Conservation (phyloP, 2,797 vertebrate genomes). For the Taeniopygia guttata region DNA sequence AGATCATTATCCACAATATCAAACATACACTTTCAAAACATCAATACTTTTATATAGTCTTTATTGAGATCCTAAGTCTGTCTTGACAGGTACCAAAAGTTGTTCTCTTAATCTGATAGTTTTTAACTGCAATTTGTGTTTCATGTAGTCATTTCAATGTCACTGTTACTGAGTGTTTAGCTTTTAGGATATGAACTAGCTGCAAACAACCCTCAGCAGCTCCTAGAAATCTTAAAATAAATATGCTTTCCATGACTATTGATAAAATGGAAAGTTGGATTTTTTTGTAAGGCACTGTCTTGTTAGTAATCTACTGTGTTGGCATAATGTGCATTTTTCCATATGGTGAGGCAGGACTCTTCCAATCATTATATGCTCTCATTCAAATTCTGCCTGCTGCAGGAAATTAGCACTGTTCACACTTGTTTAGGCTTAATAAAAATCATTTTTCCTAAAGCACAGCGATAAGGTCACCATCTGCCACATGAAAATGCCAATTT, state of each 20-base stretch:
- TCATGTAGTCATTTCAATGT: background rate
- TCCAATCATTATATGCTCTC: constrained; percentile 76
- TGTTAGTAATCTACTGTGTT: constrained; percentile 70
- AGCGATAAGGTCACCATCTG: constrained; percentile 88
- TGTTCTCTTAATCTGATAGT: background rate
- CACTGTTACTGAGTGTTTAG: background rate
- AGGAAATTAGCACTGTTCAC: constrained; percentile 87
- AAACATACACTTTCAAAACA: background rate
- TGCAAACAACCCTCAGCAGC: background rate
- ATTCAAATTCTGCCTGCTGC: constrained; percentile 83
- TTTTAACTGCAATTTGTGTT: background rate
- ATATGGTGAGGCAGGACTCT: constrained; percentile 81
- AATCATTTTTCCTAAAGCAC: constrained; percentile 82
- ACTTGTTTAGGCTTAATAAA: constrained; percentile 93
- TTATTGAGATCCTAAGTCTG: background rate
- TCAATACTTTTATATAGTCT: background rate
- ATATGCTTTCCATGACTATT: background rate
- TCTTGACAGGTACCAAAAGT: background rate
- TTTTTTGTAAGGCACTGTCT: constrained; percentile 23
- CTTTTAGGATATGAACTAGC: background rate
- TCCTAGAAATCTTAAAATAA: constrained; percentile 30
- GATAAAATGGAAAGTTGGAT: constrained; percentile 31
- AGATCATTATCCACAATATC: background rate
- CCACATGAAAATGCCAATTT: constrained; percentile 79
- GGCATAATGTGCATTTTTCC: constrained; percentile 76